A percentile compares a stretch with the other conserved stretches of the same genome.
phyloP scores from a whole-genome alignment of 2,888 invertebrate genomes.

The Hemicrepidius hirtus region DNA sequence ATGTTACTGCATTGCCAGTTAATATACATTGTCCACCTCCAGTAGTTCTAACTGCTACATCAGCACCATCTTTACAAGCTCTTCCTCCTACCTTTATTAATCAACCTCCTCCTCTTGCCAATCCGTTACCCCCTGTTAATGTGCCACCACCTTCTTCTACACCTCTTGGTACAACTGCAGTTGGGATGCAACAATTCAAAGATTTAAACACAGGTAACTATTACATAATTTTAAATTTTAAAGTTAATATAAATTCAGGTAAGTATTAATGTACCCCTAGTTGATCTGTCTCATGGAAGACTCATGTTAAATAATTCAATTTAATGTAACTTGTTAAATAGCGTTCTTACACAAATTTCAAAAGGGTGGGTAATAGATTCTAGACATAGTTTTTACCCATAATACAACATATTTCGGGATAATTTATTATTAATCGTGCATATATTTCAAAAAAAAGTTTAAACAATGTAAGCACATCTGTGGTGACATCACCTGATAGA shows the following conservation, averaged over 20 bases:
- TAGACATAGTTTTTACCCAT: too few relatives aligned
- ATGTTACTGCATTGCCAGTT: constrained; percentile 59
- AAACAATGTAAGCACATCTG: too few relatives aligned
- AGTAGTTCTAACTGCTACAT: constrained; percentile 54
- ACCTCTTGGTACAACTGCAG: constrained; percentile 55
- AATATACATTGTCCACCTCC: constrained; percentile 66
- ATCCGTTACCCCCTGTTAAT: constrained; percentile 70
- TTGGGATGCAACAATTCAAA: constrained; percentile 57
- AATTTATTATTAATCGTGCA: too few relatives aligned
- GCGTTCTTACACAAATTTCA: background rate
- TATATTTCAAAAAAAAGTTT: too few relatives aligned
- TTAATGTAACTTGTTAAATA: too few relatives aligned
- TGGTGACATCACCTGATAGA: too few relatives aligned
- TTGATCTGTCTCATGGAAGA: constrained; percentile 24
- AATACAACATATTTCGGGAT: background rate
- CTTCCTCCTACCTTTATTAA: constrained; percentile 66
- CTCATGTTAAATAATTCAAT: too few relatives aligned
- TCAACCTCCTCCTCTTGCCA: constrained; percentile 66
- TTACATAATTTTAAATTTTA: background rate
- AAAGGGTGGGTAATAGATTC: too few relatives aligned
- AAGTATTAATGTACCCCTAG: constrained; percentile 11
- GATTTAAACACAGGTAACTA: constrained; percentile 69
- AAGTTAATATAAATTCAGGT: background rate
- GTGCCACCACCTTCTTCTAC: constrained; percentile 71
- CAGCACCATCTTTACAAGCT: constrained; percentile 53